A percentile compares a stretch with the other conserved stretches of the same genome.
Conservation (phyloP, 2,797 vertebrate genomes). For the Lepus oiostolus region DNA sequence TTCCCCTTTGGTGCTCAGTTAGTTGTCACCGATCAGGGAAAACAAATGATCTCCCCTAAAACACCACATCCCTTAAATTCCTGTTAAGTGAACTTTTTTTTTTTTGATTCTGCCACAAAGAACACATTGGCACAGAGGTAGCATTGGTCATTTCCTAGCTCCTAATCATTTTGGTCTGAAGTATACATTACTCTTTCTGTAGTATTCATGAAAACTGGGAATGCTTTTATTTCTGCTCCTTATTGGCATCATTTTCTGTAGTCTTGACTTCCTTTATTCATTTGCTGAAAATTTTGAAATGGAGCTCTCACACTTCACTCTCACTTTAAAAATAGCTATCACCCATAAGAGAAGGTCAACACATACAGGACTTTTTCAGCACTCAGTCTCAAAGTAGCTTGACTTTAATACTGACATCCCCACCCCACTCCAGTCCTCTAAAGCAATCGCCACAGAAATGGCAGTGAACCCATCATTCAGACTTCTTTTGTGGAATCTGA, state of each 20-base stretch:
- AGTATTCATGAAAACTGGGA: background rate
- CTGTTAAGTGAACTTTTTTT: background rate
- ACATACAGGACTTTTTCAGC: background rate
- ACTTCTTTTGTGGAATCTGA: constrained; percentile 27
- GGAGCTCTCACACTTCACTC: background rate
- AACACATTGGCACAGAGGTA: background rate
- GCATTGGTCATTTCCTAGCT: background rate
- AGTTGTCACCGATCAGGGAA: no score
- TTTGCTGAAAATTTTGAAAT: background rate
- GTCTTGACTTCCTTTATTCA: background rate
- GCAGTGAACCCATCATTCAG: background rate
- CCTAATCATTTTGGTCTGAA: background rate
- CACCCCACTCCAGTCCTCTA: background rate
- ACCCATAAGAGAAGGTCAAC: background rate
- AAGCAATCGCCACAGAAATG: background rate
- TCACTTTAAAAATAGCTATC: background rate
- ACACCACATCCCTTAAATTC: background rate
- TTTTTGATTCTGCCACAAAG: background rate
- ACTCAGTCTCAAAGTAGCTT: background rate
- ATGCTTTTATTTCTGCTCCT: background rate
- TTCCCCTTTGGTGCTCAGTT: no score
- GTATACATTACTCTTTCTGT: background rate
- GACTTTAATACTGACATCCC: background rate
- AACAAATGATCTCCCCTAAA: constrained; percentile 14
- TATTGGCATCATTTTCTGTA: background rate